Conservation (phyloP, 2,113 vertebrate genomes). For the Hippocampus mohnikei region DNA sequence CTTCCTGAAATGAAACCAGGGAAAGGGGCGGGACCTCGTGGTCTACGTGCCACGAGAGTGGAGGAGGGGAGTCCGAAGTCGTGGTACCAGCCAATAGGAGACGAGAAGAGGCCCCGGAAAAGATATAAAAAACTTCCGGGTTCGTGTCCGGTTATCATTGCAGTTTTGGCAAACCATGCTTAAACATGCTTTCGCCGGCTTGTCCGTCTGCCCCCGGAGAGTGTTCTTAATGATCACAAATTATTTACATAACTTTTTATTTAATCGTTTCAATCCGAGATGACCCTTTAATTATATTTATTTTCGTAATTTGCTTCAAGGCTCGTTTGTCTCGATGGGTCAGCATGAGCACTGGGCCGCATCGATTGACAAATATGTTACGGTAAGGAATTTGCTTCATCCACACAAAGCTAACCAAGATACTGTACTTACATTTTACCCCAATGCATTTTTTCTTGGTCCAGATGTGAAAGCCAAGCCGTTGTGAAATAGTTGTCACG, state of each 20-base stretch:
- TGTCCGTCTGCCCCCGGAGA: rapidly evolving
- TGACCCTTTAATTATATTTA: neutral
- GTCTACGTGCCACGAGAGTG: constrained; percentile 37
- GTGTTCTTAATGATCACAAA: rapidly evolving
- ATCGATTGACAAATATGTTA: neutral
- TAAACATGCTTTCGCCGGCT: rapidly evolving
- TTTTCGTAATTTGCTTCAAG: too few relatives aligned
- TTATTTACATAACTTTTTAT: rapidly evolving
- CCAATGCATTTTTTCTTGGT: neutral
- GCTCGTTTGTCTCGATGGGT: neutral
- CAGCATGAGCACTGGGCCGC: constrained; percentile 20
- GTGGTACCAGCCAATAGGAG: constrained; percentile 37
- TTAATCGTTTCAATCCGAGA: neutral
- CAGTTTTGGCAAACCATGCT: rapidly evolving
- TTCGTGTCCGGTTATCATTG: constrained; percentile 6
- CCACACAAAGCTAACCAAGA: neutral
- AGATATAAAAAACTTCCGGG: constrained; percentile 47
- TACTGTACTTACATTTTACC: too few relatives aligned
- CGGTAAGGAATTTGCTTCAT: neutral
- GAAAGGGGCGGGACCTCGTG: constrained; percentile 56
- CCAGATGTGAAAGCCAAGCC: neutral
- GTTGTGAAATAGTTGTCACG: neutral
- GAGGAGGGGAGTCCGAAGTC: constrained; percentile 40
- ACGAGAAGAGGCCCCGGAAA: constrained; percentile 30
- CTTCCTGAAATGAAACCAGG: constrained; percentile 63